Conservation (phyloP, 2,113 vertebrate genomes). For the Dicrurus megarhynchus region DNA sequence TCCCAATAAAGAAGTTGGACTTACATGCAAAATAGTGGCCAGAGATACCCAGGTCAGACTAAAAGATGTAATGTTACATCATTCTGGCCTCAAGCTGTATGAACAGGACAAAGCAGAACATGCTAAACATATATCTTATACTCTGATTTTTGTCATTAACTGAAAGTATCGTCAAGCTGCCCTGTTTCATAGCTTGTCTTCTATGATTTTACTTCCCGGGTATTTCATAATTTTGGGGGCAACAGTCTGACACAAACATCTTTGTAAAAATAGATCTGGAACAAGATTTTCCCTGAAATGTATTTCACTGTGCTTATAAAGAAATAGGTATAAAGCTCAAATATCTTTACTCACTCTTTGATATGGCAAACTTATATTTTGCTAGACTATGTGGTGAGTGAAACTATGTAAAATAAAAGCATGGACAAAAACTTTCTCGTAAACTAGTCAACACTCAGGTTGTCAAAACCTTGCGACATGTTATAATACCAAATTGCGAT, state of each 20-base stretch:
- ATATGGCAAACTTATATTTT: not conserved
- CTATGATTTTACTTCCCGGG: not conserved
- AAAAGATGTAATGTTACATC: not conserved
- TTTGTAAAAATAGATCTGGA: not conserved
- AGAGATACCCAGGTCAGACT: not conserved
- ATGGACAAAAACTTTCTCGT: not conserved
- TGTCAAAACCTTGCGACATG: not conserved
- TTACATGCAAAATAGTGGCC: not conserved
- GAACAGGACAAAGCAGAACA: not conserved
- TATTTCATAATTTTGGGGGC: not conserved
- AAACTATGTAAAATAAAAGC: not conserved
- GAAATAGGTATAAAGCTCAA: not conserved
- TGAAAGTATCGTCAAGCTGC: not conserved
- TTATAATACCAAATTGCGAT: not conserved
- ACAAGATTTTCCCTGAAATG: not conserved
- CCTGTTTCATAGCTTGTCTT: not conserved
- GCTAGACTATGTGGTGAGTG: not conserved
- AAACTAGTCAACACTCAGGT: not conserved
- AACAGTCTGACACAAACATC: not conserved
- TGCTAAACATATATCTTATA: not conserved
- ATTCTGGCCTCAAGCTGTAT: not conserved
- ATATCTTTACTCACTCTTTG: not conserved
- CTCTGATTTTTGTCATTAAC: not conserved
- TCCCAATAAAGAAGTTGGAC: not conserved
- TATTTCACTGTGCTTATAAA: not conserved